Evolutionary conservation across 1,140 invertebrate species (phyloP).

Genomic region (Scaptomyza hsui): DNA sequence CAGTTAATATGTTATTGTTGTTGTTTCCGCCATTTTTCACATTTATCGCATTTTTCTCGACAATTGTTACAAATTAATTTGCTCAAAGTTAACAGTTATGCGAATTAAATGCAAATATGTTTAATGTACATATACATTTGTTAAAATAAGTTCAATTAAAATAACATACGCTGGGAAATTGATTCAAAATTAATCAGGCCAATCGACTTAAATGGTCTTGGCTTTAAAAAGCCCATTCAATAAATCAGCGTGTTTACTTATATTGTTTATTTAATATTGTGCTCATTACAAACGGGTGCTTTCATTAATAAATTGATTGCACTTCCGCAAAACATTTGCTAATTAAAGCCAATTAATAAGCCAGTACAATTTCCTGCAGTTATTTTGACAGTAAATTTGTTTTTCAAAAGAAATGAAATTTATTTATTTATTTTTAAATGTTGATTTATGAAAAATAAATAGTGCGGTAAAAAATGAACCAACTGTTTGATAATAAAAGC

Average conservation of each 20-base stretch:
- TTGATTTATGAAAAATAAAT: no score
- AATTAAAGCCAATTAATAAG: constrained; percentile 21
- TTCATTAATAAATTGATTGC: constrained; percentile 28
- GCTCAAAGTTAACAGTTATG: not conserved
- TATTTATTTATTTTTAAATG: no score
- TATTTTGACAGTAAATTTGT: not conserved
- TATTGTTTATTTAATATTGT: constrained; percentile 9
- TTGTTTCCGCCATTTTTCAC: not conserved
- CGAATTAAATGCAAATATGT: constrained; percentile 13
- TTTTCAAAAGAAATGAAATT: not conserved
- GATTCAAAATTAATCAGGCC: constrained; percentile 30
- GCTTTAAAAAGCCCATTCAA: constrained; percentile 13
- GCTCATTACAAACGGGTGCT: constrained; percentile 19
- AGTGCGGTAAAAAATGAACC: no score
- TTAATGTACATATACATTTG: constrained; percentile 16
- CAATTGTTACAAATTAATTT: constrained; percentile 37
- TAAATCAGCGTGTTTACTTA: constrained; percentile 15
- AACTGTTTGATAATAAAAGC: no score
- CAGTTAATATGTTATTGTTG: constrained; percentile 16
- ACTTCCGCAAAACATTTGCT: constrained; percentile 3
- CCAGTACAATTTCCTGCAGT: not conserved
- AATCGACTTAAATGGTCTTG: constrained; percentile 12
- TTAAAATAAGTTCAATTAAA: constrained; percentile 1
- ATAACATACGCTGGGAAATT: constrained; percentile 17
- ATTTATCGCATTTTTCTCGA: not conserved